Evolutionary conservation across 1,140 invertebrate species (phyloP).

Genomic region (Popillia japonica): DNA sequence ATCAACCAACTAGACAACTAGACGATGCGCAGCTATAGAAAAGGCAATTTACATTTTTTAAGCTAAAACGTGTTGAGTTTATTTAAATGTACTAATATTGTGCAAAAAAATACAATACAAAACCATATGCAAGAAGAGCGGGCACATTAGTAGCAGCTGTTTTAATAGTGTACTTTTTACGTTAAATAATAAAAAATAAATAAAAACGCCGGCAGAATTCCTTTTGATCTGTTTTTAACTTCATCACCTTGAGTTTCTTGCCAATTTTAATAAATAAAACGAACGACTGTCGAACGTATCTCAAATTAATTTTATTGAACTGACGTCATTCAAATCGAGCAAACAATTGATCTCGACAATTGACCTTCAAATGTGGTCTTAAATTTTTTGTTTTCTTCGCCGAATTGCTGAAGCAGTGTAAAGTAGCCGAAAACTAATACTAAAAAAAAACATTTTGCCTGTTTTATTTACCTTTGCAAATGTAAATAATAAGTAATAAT

Average conservation of each 20-base stretch:
- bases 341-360: constrained; percentile 29
- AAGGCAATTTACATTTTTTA: no score
- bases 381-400: neutral
- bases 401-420: neutral
- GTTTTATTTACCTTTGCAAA: no score
- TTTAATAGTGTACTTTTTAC: no score
- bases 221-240: neutral
- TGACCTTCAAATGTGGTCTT: neutral
- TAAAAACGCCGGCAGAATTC: neutral
- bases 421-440: no score
- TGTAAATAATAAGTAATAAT: neutral
- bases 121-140: no score
- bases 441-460: no score
- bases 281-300: neutral
- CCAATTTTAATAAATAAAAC: constrained; percentile 8
- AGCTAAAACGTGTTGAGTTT: no score
- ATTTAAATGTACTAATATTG: no score
- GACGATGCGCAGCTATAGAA: no score
- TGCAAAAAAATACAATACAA: neutral
- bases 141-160: no score
- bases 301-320: constrained; percentile 13
- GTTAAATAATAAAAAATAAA: neutral
- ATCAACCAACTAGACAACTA: no score
- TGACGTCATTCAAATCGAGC: neutral
- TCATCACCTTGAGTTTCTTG: neutral